phyloP scores from a whole-genome alignment of 1,140 invertebrate species.

The Drepana arcuata region DNA sequence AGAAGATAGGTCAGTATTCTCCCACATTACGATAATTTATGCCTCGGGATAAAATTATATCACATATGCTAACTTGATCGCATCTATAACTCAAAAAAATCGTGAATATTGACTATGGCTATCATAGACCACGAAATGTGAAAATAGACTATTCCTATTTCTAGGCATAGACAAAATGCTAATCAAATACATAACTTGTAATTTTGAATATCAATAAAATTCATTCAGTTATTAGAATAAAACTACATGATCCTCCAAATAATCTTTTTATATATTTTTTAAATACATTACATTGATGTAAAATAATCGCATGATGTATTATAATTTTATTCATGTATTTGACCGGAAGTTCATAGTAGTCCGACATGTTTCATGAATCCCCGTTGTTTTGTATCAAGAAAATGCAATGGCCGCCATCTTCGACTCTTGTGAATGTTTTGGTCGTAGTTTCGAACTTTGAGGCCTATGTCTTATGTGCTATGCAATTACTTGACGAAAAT shows the following conservation, averaged over 20 bases:
- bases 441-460: constrained; percentile 68
- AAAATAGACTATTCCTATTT: too few relatives aligned
- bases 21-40: too few relatives aligned
- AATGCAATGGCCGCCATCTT: constrained; percentile 73
- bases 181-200: constrained; percentile 3
- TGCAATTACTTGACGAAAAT: constrained; percentile 59
- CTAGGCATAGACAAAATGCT: constrained; percentile 6
- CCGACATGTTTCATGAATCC: constrained; percentile 65
- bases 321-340: constrained; percentile 16
- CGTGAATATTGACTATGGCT: too few relatives aligned
- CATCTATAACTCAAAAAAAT: too few relatives aligned
- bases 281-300: too few relatives aligned
- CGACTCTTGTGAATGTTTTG: constrained; percentile 72
- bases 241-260: not conserved
- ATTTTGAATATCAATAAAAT: not conserved
- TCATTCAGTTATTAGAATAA: not conserved
- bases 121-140: too few relatives aligned
- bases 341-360: constrained; percentile 52
- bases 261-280: constrained; percentile 5
- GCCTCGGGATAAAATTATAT: too few relatives aligned
- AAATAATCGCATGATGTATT: constrained; percentile 1
- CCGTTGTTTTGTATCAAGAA: constrained; percentile 72
- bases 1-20: too few relatives aligned
- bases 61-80: too few relatives aligned
- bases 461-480: constrained; percentile 59